These are phyloP conservation scores for Byasa hedistus DNA, from an alignment of 2,888 invertebrate species.

Conservation along the genomic window DNA sequence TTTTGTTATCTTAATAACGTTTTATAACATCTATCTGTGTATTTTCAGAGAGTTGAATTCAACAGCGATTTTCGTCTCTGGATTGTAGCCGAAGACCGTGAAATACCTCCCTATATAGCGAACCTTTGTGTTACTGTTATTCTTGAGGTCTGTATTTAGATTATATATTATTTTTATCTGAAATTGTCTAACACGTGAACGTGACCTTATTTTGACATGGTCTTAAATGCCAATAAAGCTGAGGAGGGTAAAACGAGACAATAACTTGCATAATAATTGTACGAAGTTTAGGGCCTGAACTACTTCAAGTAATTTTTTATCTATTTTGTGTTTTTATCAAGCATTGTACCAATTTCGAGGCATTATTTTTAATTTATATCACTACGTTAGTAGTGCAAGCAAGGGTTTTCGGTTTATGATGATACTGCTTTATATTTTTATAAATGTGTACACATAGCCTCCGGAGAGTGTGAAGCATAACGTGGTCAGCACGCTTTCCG, in stretches of 20 bases:
- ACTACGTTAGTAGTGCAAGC: too few relatives aligned
- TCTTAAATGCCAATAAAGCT: neutral
- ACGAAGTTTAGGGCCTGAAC: too few relatives aligned
- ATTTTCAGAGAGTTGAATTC: slow-evolving; percentile 48
- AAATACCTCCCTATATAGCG: slow-evolving; percentile 87
- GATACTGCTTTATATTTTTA: neutral
- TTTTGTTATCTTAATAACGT: too few relatives aligned
- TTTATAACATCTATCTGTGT: too few relatives aligned
- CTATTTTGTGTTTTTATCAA: too few relatives aligned
- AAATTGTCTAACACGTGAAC: neutral
- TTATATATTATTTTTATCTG: neutral
- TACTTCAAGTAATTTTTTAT: too few relatives aligned
- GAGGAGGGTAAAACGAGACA: neutral
- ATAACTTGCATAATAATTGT: too few relatives aligned
- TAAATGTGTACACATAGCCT: slow-evolving; percentile 71
- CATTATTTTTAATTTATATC: too few relatives aligned
- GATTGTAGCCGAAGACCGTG: slow-evolving; percentile 92
- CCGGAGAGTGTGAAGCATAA: slow-evolving; percentile 93
- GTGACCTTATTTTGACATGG: neutral
- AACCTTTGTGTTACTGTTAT: slow-evolving; percentile 86
- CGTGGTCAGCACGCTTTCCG: slow-evolving; percentile 85
- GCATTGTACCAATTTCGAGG: too few relatives aligned
- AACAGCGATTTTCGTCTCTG: slow-evolving; percentile 82
- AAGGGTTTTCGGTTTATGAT: too few relatives aligned
- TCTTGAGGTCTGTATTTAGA: slow-evolving; percentile 57